Conservation (phyloP, 35 echinoderm and acorn worm genomes). For the Nesometra sesokonis region DNA sequence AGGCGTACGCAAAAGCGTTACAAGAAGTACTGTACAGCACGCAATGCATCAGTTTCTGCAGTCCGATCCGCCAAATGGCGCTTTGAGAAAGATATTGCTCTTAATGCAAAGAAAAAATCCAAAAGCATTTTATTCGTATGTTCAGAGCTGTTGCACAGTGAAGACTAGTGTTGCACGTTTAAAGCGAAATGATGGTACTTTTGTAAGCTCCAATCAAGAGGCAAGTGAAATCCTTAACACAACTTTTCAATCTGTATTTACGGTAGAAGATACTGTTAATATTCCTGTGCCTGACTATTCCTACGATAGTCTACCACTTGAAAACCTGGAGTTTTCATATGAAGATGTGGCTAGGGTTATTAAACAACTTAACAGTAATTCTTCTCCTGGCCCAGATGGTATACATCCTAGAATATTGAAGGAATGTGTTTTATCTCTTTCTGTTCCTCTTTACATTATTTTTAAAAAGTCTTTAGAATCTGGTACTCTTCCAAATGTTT, state of each 20-base stretch:
- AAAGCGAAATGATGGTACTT: background rate
- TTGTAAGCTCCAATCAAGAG: background rate
- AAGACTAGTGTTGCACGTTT: background rate
- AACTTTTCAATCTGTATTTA: background rate
- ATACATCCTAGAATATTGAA: background rate
- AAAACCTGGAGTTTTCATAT: background rate
- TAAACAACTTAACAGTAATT: background rate
- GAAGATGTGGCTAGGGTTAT: background rate
- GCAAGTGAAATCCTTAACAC: background rate
- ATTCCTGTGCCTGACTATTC: background rate
- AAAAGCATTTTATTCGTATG: background rate
- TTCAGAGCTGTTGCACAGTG: background rate
- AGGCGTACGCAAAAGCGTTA: background rate
- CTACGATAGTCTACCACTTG: background rate
- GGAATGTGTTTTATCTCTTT: background rate
- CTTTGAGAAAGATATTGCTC: background rate
- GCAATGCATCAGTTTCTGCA: background rate
- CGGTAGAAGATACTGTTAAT: background rate
- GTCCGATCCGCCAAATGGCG: background rate
- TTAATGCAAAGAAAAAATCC: background rate
- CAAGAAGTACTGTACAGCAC: background rate
- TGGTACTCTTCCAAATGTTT: background rate
- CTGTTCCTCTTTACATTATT: background rate
- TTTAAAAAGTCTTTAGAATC: background rate
- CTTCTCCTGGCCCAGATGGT: background rate